Evolutionary conservation across 2,113 vertebrate genomes (phyloP).

Genomic region (Campylomormyrus numenius): DNA sequence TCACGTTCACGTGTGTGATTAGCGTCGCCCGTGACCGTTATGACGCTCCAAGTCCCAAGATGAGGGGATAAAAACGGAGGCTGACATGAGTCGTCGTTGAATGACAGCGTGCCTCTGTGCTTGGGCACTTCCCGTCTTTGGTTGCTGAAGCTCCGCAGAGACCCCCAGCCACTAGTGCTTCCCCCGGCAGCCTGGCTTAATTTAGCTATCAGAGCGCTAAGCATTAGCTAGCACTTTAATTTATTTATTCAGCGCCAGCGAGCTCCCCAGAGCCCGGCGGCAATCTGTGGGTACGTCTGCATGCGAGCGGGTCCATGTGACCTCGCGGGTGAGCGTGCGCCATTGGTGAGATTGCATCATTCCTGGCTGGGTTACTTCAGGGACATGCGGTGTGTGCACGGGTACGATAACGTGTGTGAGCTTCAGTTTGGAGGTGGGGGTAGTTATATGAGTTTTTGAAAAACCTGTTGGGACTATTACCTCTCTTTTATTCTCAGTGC

Average conservation of each 20-base stretch:
- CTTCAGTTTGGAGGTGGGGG: background rate
- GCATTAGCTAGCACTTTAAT: slow-evolving; percentile 18
- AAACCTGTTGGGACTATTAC: background rate
- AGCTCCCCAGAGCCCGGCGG: background rate
- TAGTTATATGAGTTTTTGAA: background rate
- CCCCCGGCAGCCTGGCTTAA: background rate
- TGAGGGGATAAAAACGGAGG: background rate
- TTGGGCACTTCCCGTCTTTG: background rate
- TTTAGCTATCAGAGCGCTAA: slow-evolving; percentile 14
- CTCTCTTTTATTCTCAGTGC: background rate
- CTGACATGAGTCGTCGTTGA: background rate
- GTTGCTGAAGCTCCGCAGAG: background rate
- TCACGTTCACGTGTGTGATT: background rate
- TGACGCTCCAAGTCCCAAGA: background rate
- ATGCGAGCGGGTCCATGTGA: background rate
- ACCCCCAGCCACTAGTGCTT: background rate
- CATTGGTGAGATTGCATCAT: background rate
- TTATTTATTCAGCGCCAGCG: slow-evolving; percentile 26
- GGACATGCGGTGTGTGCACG: slow-evolving; percentile 14
- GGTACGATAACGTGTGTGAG: background rate
- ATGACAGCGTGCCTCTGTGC: background rate
- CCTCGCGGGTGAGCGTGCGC: background rate
- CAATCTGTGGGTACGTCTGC: background rate
- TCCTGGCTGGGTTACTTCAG: background rate
- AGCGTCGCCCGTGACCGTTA: background rate